Base-by-base conservation (phyloP, 2,888 invertebrate species). In the Eilema griseolum region DNA sequence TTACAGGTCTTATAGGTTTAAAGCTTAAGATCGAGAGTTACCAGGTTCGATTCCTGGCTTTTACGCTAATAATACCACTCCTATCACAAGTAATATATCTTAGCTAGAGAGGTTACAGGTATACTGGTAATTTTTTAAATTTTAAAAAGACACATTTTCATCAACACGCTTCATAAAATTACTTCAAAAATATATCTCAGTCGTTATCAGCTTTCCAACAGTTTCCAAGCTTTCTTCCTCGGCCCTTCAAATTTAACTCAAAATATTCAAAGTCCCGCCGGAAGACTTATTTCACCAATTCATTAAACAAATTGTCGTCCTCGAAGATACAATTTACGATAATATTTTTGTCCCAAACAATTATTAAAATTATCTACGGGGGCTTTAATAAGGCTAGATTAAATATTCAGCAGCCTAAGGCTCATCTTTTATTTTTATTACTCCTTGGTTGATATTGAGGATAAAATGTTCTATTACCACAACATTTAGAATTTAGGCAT, bases 361-460 rank as follows among this genome's bases (percentile, higher is more conserved):
- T 82, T 83, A 83, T 82, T 83, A 75, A 82, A 82, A 83, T 83
- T 75, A 80, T 82, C 80, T 72, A 66, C 71, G 70, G 68, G 61
- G 66, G 66, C 74, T 71, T 69, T 82, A 74, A 77, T 77, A 75
- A 71, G 64, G 68, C 72, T 28, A 74, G 70, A 82, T 77, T 76
- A 77, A 81, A 81, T 81, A 79, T 81, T 81, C 67, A 61, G 62
- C 66, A n/a, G 26, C 59, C 82, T 77, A 62, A 72, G 73, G 37
- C 33, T 23, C 67, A 75, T 78, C 69, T 80, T 72, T 82, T 77
- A 77, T 74, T 78, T 72, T 73, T 74, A 80, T 71, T 74, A 69
- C 23, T 57, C 59, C 59, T 69, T 61, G 31, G 68, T 56, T 31
- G 20, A 37, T 37, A 37, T 24, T 37, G 37, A 14, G 62, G 24